phyloP scores from a whole-genome alignment of 2,888 invertebrate genomes.

The Pseudococcus viburni region DNA sequence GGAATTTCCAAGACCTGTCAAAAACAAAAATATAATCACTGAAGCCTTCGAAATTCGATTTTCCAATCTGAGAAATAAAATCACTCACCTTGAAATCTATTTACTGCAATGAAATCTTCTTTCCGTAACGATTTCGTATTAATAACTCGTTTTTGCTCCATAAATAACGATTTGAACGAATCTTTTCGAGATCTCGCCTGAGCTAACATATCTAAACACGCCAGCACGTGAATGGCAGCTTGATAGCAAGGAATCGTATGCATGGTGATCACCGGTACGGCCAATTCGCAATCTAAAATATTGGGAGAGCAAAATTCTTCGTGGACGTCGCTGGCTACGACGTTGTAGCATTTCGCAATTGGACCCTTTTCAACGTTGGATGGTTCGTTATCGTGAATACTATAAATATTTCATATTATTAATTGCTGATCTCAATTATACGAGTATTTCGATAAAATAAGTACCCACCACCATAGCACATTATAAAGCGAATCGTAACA shows the following conservation, averaged over 20 bases:
- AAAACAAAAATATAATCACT: slow-evolving; percentile 65
- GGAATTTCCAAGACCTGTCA: slow-evolving; percentile 87
- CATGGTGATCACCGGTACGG: slow-evolving; percentile 81
- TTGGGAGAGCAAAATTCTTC: slow-evolving; percentile 58
- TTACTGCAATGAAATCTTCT: slow-evolving; percentile 87
- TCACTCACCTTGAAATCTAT: slow-evolving; percentile 86
- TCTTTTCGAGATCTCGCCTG: slow-evolving; percentile 73
- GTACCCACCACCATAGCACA: slow-evolving; percentile 88
- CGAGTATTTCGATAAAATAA: not conserved
- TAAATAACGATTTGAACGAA: slow-evolving; percentile 75
- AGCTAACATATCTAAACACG: slow-evolving; percentile 90
- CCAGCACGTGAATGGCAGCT: slow-evolving; percentile 90
- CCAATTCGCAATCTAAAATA: slow-evolving; percentile 75
- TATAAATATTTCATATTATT: not conserved
- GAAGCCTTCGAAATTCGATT: not conserved
- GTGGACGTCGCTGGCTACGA: slow-evolving; percentile 61
- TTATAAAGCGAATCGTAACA: slow-evolving; percentile 94
- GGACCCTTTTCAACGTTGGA: slow-evolving; percentile 26
- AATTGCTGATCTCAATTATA: not conserved
- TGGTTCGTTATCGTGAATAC: slow-evolving; percentile 37
- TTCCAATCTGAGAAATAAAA: not conserved
- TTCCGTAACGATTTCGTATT: slow-evolving; percentile 79
- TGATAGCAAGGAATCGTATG: slow-evolving; percentile 86
- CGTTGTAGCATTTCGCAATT: slow-evolving; percentile 57
- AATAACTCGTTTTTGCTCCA: slow-evolving; percentile 72